Evolutionary conservation across 2,113 vertebrate genomes (phyloP), one percentile per base, ranked within the genome.

Genomic region (Triplophysa dalaica): DNA sequence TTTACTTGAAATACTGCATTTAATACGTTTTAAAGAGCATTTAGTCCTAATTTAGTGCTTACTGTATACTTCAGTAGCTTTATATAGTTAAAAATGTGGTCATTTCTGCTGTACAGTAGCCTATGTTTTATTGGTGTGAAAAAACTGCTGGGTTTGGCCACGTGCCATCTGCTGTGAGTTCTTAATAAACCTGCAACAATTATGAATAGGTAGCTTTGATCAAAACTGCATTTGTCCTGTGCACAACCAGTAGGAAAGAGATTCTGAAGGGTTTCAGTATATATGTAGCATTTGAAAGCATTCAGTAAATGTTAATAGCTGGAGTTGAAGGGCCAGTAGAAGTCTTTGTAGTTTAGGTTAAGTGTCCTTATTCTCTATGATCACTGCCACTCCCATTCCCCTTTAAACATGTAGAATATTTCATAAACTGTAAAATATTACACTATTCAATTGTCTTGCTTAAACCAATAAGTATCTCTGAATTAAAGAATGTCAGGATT

Each of bases 341-440:
- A 66, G 24, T 14, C 60, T 58, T 38, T 83, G 81, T 68, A 76
- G 79, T 79, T 81, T 78, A 61, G 60, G 75, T 79, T 56, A 85
- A 83, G 79, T 79, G 75, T 62, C 81, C 84, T 83, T 83, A 72
- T 83, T 67, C 75, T 83, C 65, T 81, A 62, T 60, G 41, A 75
- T 54, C 77, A 81, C 79, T 85, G 79, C 79, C 75, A 52, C 26
- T 21, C 24, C 8, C 11, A 50, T 62, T 67, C 56, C 63, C 60
- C 38, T 11, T 24, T 12, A 24, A 24, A 61, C 50, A 52, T 52
- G 50, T 17, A 52, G 5, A 16, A 58, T 19, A 41, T 60, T 70
- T 54, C 48, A 73, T 38, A 14, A 60, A 58, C 1, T 38, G 33
- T 7, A 38, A 38, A 8, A 38, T 3, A 14, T 6, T 52, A 33